A percentile compares a stretch with the other conserved stretches of the same genome.
Evolutionary conservation across 64 coral and sea anemone species (phyloP).

Genomic region (Trachythela sp.): DNA sequence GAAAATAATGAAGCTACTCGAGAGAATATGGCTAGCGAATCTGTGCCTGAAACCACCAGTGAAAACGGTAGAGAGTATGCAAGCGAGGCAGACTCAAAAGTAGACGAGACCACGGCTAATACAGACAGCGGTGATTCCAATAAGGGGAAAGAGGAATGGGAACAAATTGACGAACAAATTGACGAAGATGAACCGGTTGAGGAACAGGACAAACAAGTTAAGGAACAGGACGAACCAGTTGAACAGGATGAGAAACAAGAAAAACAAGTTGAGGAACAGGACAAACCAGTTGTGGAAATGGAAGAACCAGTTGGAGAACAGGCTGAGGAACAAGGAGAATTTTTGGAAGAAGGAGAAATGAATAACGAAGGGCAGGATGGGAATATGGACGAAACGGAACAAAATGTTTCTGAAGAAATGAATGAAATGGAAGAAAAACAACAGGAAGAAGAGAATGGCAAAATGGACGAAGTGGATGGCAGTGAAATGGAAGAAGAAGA

Average conservation of each 20-base stretch:
- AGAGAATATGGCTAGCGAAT: neutral
- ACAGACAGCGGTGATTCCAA: neutral
- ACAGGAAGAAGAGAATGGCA: neutral
- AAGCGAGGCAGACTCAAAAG: neutral
- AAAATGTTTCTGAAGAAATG: neutral
- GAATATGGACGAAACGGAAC: neutral
- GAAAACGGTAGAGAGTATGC: neutral
- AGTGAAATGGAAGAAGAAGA: neutral
- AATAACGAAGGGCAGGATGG: neutral
- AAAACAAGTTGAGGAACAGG: neutral
- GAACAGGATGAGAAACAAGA: neutral
- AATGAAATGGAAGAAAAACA: neutral
- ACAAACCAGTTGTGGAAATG: neutral
- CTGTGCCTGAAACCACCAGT: neutral
- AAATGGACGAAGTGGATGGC: neutral
- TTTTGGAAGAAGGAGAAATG: neutral
- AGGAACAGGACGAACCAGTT: neutral
- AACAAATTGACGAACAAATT: neutral
- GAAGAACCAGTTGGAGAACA: neutral
- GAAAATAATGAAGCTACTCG: neutral
- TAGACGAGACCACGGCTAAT: neutral
- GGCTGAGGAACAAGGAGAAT: neutral
- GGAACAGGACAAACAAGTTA: neutral
- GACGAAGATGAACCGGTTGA: neutral
- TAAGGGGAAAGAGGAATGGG: neutral